phyloP scores from a whole-genome alignment of 1,140 invertebrate genomes.

The Octopus bimaculoides region DNA sequence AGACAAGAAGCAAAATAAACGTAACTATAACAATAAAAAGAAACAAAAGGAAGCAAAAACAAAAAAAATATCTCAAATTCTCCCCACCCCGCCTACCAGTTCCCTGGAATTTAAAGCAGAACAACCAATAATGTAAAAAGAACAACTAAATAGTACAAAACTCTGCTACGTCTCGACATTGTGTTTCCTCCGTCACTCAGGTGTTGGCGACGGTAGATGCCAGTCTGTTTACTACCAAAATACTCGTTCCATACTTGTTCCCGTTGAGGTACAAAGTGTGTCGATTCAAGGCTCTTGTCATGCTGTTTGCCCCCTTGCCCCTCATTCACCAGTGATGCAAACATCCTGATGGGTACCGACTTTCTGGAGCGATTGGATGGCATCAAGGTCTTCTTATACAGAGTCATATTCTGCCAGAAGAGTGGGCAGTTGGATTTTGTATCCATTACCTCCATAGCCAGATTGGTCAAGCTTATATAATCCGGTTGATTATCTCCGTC shows the following conservation, averaged over 20 bases:
- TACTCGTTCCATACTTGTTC: neutral
- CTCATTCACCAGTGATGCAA: neutral
- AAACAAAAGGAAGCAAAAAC: too few relatives aligned
- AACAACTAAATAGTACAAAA: neutral
- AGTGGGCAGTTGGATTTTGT: conserved; percentile 16
- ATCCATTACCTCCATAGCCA: conserved; percentile 17
- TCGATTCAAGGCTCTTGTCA: neutral
- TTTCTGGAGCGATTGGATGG: neutral
- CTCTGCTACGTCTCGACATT: neutral
- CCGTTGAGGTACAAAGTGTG: neutral
- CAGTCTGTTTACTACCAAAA: neutral
- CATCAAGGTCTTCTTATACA: neutral
- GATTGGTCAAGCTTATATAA: conserved; percentile 19
- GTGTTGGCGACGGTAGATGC: neutral
- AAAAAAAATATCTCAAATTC: too few relatives aligned
- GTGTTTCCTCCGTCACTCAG: neutral
- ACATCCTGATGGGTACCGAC: neutral
- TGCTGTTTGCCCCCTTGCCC: neutral
- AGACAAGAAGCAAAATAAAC: too few relatives aligned
- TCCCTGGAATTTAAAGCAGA: neutral
- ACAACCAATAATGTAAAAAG: neutral
- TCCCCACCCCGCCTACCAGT: too few relatives aligned
- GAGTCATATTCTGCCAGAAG: neutral
- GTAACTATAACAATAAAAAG: too few relatives aligned
- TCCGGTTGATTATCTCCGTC: conserved; percentile 34